Evolutionary conservation across 2,113 vertebrate species (phyloP).

Genomic region (Cranoglanis bouderius): DNA sequence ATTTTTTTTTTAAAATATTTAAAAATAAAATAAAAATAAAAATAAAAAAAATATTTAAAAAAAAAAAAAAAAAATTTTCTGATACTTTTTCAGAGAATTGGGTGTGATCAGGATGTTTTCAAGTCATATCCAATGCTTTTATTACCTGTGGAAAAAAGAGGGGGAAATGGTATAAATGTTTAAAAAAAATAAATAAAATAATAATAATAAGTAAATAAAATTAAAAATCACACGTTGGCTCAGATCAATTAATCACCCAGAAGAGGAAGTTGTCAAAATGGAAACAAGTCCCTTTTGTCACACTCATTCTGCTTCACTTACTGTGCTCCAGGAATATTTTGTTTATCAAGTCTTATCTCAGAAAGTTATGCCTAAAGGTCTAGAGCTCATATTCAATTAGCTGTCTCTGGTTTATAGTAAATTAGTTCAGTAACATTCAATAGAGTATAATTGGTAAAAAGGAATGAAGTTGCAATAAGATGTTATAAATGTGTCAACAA

Average conservation of each 20-base stretch:
- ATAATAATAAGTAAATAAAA: no score
- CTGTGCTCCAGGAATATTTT: conserved; percentile 11
- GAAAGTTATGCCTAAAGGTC: not conserved
- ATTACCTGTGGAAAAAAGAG: not conserved
- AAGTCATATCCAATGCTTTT: not conserved
- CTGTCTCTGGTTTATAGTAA: not conserved
- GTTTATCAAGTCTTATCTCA: not conserved
- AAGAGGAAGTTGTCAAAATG: conserved; percentile 60
- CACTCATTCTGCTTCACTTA: not conserved
- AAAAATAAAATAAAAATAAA: no score
- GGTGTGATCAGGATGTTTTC: not conserved
- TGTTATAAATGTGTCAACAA: not conserved
- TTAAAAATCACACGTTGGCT: conserved; percentile 57
- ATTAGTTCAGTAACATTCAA: not conserved
- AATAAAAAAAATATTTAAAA: no score
- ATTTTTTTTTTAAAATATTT: not conserved
- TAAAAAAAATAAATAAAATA: conserved; percentile 45
- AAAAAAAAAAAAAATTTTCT: conserved; percentile 25
- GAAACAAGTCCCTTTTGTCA: conserved; percentile 57
- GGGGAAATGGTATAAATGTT: not conserved
- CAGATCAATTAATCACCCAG: conserved; percentile 61
- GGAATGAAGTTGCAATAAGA: not conserved
- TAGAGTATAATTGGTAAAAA: not conserved
- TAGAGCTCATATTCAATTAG: not conserved
- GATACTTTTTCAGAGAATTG: not conserved